Evolutionary conservation across 2,113 vertebrate genomes (phyloP), one percentile per base, ranked within the genome.

Genomic region (Engraulis encrasicolus): DNA sequence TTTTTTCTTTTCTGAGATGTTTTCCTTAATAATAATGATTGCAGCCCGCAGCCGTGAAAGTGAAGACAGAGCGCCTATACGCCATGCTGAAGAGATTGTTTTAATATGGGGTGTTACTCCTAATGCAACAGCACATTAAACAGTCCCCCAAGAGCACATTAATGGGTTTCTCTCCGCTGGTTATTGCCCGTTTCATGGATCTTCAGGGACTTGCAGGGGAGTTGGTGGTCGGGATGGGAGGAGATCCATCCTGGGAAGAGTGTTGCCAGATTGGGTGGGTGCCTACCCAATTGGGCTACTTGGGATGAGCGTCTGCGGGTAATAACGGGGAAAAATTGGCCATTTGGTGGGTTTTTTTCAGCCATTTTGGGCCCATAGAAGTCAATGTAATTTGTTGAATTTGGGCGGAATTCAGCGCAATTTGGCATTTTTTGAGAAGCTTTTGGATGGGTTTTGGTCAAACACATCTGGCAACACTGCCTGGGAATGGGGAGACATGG

Each of bases 121-220:
- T 78, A 79, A 81, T 71, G 49, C 81, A 83, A 79, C 52, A 87
- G n/a, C 38, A 40, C 78, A 81, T 78, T 84, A 81, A 86, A 36
- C 40, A 31, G 50, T 85, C 85, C 83, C 78, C 80, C 34, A 54
- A 37, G 81, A 77, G 38, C 37, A 6, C 11, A 17, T 40, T 84
- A 83, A 83, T 50, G 58, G 81, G 50, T 50, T 50, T 85, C 52
- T 83, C 80, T 50, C 61, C 82, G 50, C 78, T 11, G 66, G 20
- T 71, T 85, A 50, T 85, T 82, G 50, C 50, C 83, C 80, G 49
- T 54, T 86, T 87, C 79, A 82, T 48, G 83, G 48, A 74, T 71
- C 86, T 78, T 11, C 45, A 77, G 87, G 81, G 86, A 87, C 77
- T 78, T 82, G 20, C 37, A 20, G 45, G 78, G 52, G 52, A 81